Evolutionary conservation across 2,888 invertebrate genomes (phyloP).

Genomic region (Polydrusus pterygomalis): DNA sequence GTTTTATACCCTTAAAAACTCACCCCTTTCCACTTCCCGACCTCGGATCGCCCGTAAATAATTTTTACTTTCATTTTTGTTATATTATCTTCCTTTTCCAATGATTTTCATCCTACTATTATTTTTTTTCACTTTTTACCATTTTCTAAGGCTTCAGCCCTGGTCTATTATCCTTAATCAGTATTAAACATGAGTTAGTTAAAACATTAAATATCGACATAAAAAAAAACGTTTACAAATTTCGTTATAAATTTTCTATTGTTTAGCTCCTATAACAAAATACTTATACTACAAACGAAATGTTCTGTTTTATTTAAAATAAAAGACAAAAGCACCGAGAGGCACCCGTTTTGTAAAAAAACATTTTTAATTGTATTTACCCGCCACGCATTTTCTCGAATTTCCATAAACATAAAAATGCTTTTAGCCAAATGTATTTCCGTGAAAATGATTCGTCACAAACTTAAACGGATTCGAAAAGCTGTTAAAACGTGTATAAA

Average conservation of each 20-base stretch:
- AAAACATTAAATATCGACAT: too few relatives aligned
- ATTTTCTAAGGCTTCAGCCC: too few relatives aligned
- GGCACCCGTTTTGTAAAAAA: background rate
- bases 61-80: too few relatives aligned
- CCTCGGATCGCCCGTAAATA: too few relatives aligned
- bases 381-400: slow-evolving; percentile 1
- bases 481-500: background rate
- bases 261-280: background rate
- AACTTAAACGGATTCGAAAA: background rate
- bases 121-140: too few relatives aligned
- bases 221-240: too few relatives aligned
- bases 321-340: background rate
- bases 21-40: too few relatives aligned
- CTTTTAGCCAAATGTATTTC: slow-evolving; percentile 9
- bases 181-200: too few relatives aligned
- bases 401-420: slow-evolving; percentile 29
- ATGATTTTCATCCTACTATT: too few relatives aligned
- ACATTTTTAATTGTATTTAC: slow-evolving; percentile 3
- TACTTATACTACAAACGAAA: background rate
- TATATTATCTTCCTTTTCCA: too few relatives aligned
- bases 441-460: background rate
- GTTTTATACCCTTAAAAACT: too few relatives aligned
- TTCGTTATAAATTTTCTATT: background rate
- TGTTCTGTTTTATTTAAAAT: slow-evolving; percentile 10
- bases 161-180: too few relatives aligned